Percentiles rank a stretch among this genome's conserved stretches.
phyloP scores from a whole-genome alignment of 1,140 invertebrate species.

The Drosophila melanica region DNA sequence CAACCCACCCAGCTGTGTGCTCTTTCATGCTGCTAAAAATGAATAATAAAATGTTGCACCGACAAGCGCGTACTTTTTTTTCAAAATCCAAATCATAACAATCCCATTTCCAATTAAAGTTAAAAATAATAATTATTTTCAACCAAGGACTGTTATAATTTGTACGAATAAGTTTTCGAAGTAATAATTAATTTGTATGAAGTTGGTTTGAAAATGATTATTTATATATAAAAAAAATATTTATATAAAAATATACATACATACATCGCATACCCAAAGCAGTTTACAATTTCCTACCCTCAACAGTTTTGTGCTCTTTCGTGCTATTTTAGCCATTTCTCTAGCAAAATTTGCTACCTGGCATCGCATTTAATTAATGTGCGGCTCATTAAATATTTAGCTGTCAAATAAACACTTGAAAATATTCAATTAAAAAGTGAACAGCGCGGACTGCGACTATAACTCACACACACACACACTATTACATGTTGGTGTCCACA shows the following conservation, averaged over 20 bases:
- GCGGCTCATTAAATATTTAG: slow-evolving; percentile 75
- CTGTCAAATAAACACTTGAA: slow-evolving; percentile 76
- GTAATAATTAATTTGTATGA: too few species aligned
- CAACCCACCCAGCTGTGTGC: not conserved
- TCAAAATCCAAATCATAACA: too few species aligned
- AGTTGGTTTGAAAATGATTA: too few species aligned
- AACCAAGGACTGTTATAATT: too few species aligned
- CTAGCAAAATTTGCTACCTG: not conserved
- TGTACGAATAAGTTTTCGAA: too few species aligned
- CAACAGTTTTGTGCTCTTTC: not conserved
- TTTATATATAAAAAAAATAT: too few species aligned
- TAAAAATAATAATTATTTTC: too few species aligned
- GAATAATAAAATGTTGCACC: too few species aligned
- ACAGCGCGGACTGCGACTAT: slow-evolving; percentile 24
- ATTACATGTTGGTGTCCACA: slow-evolving; percentile 39
- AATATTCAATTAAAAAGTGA: slow-evolving; percentile 81
- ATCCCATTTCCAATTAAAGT: too few species aligned
- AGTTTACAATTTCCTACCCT: not conserved
- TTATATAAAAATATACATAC: too few species aligned
- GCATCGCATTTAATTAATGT: slow-evolving; percentile 59
- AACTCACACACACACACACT: slow-evolving; percentile 27
- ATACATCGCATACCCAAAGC: slow-evolving; percentile 2
- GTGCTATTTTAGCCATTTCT: not conserved
- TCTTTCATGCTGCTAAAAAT: not conserved
- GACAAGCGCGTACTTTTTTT: too few species aligned